phyloP scores from a whole-genome alignment of 2,888 invertebrate genomes.

The Pterostichus madidus region DNA sequence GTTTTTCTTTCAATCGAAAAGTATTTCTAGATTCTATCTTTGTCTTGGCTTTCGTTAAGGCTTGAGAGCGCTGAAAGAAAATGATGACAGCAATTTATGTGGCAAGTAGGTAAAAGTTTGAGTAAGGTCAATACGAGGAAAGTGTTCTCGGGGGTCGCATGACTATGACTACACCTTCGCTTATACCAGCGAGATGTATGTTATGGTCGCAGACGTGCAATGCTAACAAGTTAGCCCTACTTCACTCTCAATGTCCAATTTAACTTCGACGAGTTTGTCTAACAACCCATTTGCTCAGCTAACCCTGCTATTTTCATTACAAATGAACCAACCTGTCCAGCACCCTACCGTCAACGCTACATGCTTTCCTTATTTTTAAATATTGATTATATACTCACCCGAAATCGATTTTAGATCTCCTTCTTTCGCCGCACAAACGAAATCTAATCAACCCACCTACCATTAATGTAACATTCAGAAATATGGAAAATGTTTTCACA shows the following conservation, averaged over 20 bases:
- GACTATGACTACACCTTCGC: slow-evolving; percentile 69
- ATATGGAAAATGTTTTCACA: no score
- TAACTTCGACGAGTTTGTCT: slow-evolving; percentile 66
- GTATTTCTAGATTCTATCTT: slow-evolving; percentile 43
- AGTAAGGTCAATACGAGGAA: slow-evolving; percentile 69
- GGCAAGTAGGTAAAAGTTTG: slow-evolving; percentile 70
- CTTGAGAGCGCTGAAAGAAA: slow-evolving; percentile 41
- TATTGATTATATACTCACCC: slow-evolving; percentile 2
- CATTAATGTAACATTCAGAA: no score
- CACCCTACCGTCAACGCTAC: neutral
- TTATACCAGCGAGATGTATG: slow-evolving; percentile 68
- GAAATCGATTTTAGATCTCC: neutral
- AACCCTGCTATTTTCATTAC: slow-evolving; percentile 62
- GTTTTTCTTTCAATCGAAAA: slow-evolving; percentile 55
- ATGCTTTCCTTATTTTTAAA: slow-evolving; percentile 22
- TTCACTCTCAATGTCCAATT: slow-evolving; percentile 63
- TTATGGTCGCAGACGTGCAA: slow-evolving; percentile 56
- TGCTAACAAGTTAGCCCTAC: slow-evolving; percentile 61
- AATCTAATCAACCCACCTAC: no score
- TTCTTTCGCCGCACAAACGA: neutral
- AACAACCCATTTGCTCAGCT: slow-evolving; percentile 64
- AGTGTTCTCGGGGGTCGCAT: slow-evolving; percentile 69
- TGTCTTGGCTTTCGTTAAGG: slow-evolving; percentile 57
- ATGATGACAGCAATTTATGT: slow-evolving; percentile 70
- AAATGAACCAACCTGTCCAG: slow-evolving; percentile 20